Evolutionary conservation across 2,888 invertebrate genomes (phyloP), one percentile per base, ranked within the genome.

Genomic region (Ophion costatus): DNA sequence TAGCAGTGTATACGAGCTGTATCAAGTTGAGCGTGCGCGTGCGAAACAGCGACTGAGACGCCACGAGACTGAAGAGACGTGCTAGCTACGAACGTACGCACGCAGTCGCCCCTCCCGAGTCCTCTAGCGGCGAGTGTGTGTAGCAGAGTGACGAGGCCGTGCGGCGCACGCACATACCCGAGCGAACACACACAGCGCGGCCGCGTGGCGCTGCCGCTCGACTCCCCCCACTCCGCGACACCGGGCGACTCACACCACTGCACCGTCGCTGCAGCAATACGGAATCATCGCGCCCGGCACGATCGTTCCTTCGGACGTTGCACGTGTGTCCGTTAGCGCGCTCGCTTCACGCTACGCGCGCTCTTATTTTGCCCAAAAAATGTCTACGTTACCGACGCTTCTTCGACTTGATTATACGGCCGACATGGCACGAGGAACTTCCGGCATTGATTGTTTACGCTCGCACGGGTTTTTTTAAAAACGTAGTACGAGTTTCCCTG

Each of bases 1-100:
- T 11, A 29, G 17, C 10, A 22, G 57, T 20, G 38, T 70, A 33
- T 24, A 45, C 7, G 38, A n/a, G 22, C 38, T 63, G 38, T 59
- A 29, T 42, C 20, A 11, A 80, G 29, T 57, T 80, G 14, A 89
- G 89, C 80, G 86, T 88, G 88, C 91, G 90, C 92, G 90, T 90
- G 91, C 92, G 88, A 90, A 90, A 89, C 90, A 90, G 90, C 91
- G 91, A 93, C 93, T 93, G 91, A 92, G 90, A 91, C 91, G 91
- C 91, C 91, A 89, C 91, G 89, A 89, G 88, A 85, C 88, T 89
- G 59, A 89, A 91, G 89, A 89, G 87, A 85, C 88, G 89, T 86
- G 87, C 88, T 86, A 38, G 71, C 88, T 89, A 87, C 88, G 90
- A 90, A 92, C 91, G 89, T 76, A 22, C 22, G 5, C 33, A 91